Percentiles rank a stretch among this genome's conserved stretches.
Evolutionary conservation across 2,797 vertebrate species (phyloP).

Genomic region (Peromyscus nudipes): DNA sequence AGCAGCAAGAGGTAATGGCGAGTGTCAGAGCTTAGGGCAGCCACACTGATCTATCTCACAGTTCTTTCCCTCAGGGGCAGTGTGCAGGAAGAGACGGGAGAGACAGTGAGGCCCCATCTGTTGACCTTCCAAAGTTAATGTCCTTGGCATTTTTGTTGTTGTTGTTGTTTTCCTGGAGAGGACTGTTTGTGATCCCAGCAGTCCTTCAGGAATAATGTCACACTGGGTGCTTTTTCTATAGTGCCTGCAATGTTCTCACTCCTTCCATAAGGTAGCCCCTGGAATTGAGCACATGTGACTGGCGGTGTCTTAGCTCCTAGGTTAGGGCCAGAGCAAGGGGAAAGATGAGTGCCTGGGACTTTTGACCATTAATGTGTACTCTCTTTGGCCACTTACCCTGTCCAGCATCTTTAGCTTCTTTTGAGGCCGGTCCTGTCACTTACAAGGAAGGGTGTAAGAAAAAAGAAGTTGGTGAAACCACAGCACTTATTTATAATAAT

Average conservation of each 20-base stretch:
- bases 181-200: background rate
- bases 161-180: background rate
- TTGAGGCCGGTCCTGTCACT: background rate
- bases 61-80: constrained; percentile 40
- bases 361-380: background rate
- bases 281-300: background rate
- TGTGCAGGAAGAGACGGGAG: constrained; percentile 1
- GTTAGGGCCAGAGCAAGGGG: background rate
- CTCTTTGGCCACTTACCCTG: background rate
- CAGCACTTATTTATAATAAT: background rate
- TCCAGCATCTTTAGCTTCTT: constrained; percentile 42
- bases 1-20: constrained; percentile 94
- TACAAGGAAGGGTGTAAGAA: background rate
- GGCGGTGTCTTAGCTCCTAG: background rate
- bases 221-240: background rate
- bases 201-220: constrained; percentile 8
- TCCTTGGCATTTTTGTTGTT: constrained; percentile 28
- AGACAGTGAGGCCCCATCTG: constrained; percentile 44
- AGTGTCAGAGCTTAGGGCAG: constrained; percentile 57
- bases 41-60: background rate
- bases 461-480: constrained; percentile 7
- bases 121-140: constrained; percentile 29
- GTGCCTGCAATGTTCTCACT: background rate
- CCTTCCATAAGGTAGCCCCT: background rate
- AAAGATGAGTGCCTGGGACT: background rate